These are phyloP conservation scores for Meloidogyne chitwoodi DNA, from an alignment of 1,140 invertebrate genomes.

Conservation along the genomic window DNA sequence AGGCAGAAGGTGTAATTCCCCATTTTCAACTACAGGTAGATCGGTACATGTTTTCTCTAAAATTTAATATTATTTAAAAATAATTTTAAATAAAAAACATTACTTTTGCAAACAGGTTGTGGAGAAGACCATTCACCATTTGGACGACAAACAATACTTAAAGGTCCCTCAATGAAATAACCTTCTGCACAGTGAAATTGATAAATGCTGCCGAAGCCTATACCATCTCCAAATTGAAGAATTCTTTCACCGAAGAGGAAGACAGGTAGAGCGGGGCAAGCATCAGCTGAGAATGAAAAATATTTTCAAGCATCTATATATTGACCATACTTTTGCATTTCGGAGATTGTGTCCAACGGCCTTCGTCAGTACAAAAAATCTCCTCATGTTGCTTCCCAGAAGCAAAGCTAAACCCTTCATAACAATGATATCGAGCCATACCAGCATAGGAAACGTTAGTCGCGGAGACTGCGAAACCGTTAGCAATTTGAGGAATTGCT, in stretches of 20 bases:
- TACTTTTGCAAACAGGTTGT: conserved; percentile 79
- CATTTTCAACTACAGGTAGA: conserved; percentile 69
- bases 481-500: conserved; percentile 91
- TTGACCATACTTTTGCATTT: conserved; percentile 43
- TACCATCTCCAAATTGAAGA: conserved; percentile 82
- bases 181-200: conserved; percentile 88
- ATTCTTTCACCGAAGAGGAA: conserved; percentile 80
- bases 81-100: too few relatives aligned
- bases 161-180: conserved; percentile 79
- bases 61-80: too few relatives aligned
- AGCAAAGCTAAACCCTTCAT: conserved; percentile 88
- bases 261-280: conserved; percentile 82
- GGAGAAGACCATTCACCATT: conserved; percentile 91
- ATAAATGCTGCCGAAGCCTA: conserved; percentile 89
- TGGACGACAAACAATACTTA: conserved; percentile 86
- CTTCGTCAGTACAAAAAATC: conserved; percentile 55
- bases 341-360: conserved; percentile 49
- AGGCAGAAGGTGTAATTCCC: conserved; percentile 28
- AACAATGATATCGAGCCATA: conserved; percentile 88
- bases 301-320: not conserved
- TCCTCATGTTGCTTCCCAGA: conserved; percentile 78
- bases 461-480: conserved; percentile 88
- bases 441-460: conserved; percentile 89
- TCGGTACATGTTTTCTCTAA: conserved; percentile 74
- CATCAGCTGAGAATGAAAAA: conserved; percentile 42